phyloP scores from a whole-genome alignment of 2,888 invertebrate genomes.

The Cheilosia scutellata region DNA sequence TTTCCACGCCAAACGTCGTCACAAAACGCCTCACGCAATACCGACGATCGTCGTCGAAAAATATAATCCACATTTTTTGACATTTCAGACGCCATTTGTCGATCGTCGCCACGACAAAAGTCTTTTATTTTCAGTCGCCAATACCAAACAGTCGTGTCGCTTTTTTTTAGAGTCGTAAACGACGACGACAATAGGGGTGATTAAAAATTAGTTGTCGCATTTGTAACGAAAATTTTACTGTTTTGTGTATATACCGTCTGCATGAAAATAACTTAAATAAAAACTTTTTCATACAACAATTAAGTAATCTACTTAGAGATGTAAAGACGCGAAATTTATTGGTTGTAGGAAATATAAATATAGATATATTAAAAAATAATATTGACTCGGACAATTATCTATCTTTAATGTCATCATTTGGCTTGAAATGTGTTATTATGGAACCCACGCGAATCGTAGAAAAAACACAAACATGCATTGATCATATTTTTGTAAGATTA shows the following conservation, averaged over 20 bases:
- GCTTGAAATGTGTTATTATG: slow-evolving; percentile 8
- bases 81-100: too few species aligned
- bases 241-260: slow-evolving; percentile 26
- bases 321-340: slow-evolving; percentile 18
- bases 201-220: background rate
- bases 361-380: slow-evolving; percentile 6
- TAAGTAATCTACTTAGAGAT: slow-evolving; percentile 11
- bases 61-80: too few species aligned
- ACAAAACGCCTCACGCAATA: too few species aligned
- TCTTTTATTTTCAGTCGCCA: too few species aligned
- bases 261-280: slow-evolving; percentile 26
- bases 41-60: too few species aligned
- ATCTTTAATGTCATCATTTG: slow-evolving; percentile 12
- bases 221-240: slow-evolving; percentile 7
- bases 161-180: too few species aligned
- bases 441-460: slow-evolving; percentile 13
- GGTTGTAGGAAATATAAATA: slow-evolving; percentile 24
- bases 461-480: background rate
- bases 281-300: background rate
- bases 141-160: too few species aligned
- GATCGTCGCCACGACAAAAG: too few species aligned
- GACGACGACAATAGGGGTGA: too few species aligned
- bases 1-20: too few species aligned
- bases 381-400: slow-evolving; percentile 10
- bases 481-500: slow-evolving; percentile 10